Evolutionary conservation across 2,797 vertebrate species (phyloP), one percentile per base, ranked within the genome.

Genomic region (Dipus sagitta): DNA sequence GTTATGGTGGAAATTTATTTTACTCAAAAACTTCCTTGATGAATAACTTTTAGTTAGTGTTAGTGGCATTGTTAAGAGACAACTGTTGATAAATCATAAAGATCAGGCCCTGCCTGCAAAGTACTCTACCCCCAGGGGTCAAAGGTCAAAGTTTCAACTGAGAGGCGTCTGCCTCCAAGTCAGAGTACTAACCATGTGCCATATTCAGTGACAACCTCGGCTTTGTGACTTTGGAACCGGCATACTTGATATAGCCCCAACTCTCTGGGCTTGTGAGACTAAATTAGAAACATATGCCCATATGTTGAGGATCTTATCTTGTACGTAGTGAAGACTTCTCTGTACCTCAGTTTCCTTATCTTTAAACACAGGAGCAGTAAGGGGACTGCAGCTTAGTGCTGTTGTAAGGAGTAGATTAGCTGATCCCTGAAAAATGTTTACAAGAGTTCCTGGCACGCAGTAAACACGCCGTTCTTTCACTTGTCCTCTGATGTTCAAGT

Each of bases 91-190:
- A 75, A 88, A 23, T 13, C 64, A 23, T 62, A 67, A 87, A 88
- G 17, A 6, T 79, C 88, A 88, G 17, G 13, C 85, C 82, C 91
- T 87, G 21, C 82, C 91, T 87, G 21, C 58, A 88, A 90, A 81
- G 26, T 5, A 24, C 30, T 86, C 52, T 2, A 86, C 38, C 6
- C 70, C 26, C 20, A 21, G 17, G 28, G 18, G n/a, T 14, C 9
- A 20, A 23, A 72, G n/a, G 42, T 86, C 77, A 92, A 30, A 80
- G 64, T 87, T 84, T 78, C 74, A 47, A 47, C 32, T 78, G 75
- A 47, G 20, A 85, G 47, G 15, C 2, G 17, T 3, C 17, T 42
- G 28, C 54, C 62, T 71, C 60, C 81, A 42, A 60, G 4, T 47
- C 23, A 4, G 18, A 20, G 10, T 13, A 28, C 60, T 34, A 65